Evolutionary conservation across 1,140 invertebrate genomes (phyloP), one percentile per base, ranked within the genome.

Genomic region (Diploscapter pachys): DNA sequence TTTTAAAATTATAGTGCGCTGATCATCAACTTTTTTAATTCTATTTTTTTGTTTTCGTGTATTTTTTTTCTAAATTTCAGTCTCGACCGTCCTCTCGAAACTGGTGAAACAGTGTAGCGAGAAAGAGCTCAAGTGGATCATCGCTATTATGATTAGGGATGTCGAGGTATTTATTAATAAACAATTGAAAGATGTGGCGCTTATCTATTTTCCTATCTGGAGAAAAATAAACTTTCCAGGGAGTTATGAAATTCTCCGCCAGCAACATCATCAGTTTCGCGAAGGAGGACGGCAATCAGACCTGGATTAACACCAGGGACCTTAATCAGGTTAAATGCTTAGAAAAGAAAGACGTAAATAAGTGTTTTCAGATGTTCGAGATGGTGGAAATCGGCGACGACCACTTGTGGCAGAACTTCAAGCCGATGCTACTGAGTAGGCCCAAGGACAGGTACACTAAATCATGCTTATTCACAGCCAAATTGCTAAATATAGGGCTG

Each of bases 71-170:
- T n/a, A n/a, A n/a, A 31, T 31, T 31, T 31, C 1, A 31, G 31
- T 31, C 31, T 31, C 31, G 31, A 31, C 31, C 31, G 31, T 31
- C 31, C 31, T 31, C 31, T 31, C 31, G 31, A 31, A 31, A 31
- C 31, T 31, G 31, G 31, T 31, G 31, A 31, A 31, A 31, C 31
- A 31, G 31, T 31, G 31, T 31, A 31, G 31, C 31, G 31, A 74
- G 53, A 59, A 68, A 13, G 73, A 74, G 57, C 49, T 74, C 8
- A 54, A 66, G 54, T 74, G 73, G 73, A n/a, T 74, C 0, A 69
- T 74, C 66, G 70, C 68, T 54, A 69, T 63, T n/a, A 74, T 74
- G 53, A 54, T 74, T 6, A 49, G 66, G 4, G 70, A 74, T 51
- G 63, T 64, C 5, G 73, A 67, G 57, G 64, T 64, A 53, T 49